These are phyloP conservation scores for Tachycineta bicolor DNA, from an alignment of 2,113 vertebrate species.

Conservation along the genomic window DNA sequence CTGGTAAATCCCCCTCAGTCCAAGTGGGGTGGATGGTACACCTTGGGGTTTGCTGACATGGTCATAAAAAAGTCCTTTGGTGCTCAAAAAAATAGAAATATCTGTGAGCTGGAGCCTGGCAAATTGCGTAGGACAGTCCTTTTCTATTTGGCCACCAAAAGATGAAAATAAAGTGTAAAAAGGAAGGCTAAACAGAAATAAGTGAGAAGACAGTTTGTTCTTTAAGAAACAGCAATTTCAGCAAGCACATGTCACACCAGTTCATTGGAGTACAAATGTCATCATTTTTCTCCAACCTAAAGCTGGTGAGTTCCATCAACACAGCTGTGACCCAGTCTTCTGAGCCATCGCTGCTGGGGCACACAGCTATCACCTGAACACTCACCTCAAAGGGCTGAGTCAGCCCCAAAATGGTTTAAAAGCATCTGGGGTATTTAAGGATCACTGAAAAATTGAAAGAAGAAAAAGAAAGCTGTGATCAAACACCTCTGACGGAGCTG, in stretches of 20 bases:
- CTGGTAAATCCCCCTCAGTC: neutral
- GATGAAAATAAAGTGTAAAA: neutral
- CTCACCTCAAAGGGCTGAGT: neutral
- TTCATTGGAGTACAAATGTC: neutral
- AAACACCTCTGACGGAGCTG: neutral
- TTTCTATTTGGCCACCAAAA: neutral
- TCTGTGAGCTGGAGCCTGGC: neutral
- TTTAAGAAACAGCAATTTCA: neutral
- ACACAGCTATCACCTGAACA: neutral
- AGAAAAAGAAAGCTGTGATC: neutral
- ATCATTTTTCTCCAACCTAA: neutral
- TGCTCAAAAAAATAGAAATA: neutral
- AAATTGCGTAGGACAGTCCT: neutral
- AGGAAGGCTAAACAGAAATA: neutral
- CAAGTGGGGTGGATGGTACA: neutral
- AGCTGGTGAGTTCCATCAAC: neutral
- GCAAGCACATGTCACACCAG: neutral
- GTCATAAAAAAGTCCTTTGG: neutral
- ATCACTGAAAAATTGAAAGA: neutral
- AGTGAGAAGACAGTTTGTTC: neutral
- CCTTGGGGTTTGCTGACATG: neutral
- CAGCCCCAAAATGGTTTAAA: neutral
- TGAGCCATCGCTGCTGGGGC: neutral
- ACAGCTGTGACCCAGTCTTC: rapidly evolving
- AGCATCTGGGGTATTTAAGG: neutral